Evolutionary conservation across 2,888 invertebrate genomes (phyloP), one percentile per base, ranked within the genome.

Genomic region (Megalurothrips usitatus): DNA sequence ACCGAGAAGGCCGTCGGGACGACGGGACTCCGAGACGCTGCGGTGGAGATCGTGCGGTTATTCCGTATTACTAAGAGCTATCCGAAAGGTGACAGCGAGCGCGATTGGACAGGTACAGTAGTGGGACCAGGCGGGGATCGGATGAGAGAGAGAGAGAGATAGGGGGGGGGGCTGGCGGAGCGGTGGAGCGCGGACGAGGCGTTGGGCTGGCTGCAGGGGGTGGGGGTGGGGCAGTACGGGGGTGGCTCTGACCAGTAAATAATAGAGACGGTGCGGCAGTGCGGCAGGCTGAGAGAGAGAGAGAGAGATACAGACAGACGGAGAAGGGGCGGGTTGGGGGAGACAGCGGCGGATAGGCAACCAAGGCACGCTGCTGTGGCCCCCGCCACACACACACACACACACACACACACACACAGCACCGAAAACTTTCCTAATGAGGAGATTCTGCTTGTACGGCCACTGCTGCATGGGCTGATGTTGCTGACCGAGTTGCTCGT

Each of bases 241-340:
- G 19, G 63, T 14, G 63, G 23, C 19, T 63, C 63, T 63, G 63
- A 63, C 63, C 63, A 63, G 63, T 63, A 63, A 63, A 63, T 63
- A 63, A 63, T 63, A 63, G 63, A 63, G 63, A 11, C 23, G 63
- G 63, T 63, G 63, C 63, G 63, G 63, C 63, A 63, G 63, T 63
- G 63, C 63, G 63, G 63, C 63, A 63, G 63, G 63, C 63, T 63
- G 63, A n/a, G 63, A 23, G 63, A n/a, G 23, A 23, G 63, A n/a
- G 23, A n/a, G 63, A n/a, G 63, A 19, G 52, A 52, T 43, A 43
- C 34, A 19, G 63, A n/a, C 9, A 23, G 23, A 63, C n/a, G 63
- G 63, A 10, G 63, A 10, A 0, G 63, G 63, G 10, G 63, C 2
- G 63, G 63, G 63, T n/a, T n/a, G n/a, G 19, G 63, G n/a, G n/a